These are phyloP conservation scores for Cerastis rubricosa DNA, from an alignment of 2,888 invertebrate species.

Conservation along the genomic window DNA sequence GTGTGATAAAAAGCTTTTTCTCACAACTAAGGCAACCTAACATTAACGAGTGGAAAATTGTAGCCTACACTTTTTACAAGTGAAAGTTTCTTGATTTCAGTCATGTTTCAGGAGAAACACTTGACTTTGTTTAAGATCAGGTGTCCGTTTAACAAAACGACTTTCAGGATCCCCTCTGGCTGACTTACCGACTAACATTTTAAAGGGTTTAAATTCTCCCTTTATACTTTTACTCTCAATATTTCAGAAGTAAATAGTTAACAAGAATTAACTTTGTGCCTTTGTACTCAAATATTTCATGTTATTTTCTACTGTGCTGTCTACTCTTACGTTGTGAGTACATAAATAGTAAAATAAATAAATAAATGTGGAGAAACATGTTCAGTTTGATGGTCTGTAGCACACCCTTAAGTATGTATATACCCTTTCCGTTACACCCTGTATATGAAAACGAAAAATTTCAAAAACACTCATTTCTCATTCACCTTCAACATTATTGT, in stretches of 20 bases:
- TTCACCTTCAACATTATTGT: slow-evolving; percentile 11
- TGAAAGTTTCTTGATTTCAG: neutral
- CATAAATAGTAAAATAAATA: too few species aligned
- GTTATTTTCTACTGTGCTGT: too few species aligned
- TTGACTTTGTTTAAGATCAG: slow-evolving; percentile 8
- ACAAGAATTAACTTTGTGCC: too few species aligned
- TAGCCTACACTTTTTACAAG: neutral
- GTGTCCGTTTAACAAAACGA: slow-evolving; percentile 7
- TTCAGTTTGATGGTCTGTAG: too few species aligned
- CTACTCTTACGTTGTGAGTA: too few species aligned
- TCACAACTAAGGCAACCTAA: neutral
- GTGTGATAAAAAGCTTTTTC: too few species aligned
- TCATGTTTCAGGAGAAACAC: neutral
- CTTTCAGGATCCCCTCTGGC: neutral
- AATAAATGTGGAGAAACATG: too few species aligned
- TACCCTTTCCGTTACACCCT: too few species aligned
- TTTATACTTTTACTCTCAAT: slow-evolving; percentile 1
- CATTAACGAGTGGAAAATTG: neutral
- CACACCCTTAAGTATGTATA: too few species aligned
- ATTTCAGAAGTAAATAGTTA: neutral
- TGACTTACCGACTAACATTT: slow-evolving; percentile 15
- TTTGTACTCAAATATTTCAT: too few species aligned
- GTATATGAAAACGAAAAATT: neutral
- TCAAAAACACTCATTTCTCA: slow-evolving; percentile 3
- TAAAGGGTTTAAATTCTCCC: slow-evolving; percentile 4